Evolutionary conservation across 2,888 invertebrate species (phyloP), one percentile per base, ranked within the genome.

Genomic region (Aphodius sticticus): DNA sequence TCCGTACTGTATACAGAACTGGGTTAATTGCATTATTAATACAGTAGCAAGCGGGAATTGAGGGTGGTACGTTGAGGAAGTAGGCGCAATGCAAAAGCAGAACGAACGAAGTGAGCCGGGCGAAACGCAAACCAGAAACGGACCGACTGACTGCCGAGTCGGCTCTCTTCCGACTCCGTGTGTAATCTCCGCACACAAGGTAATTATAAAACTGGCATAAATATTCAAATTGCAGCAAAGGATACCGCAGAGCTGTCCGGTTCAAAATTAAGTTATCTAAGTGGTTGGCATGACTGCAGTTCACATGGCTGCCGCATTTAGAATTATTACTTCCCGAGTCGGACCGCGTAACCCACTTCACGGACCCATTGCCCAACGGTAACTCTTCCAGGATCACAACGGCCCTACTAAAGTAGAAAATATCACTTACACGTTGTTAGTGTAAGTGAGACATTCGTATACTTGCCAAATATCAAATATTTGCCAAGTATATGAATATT

Each of bases 231-330:
- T 83, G 82, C 82, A 78, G 82, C 81, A 81, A 82, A 81, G 82
- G 83, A 83, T 84, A 83, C 84, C 82, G 83, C 84, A 84, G 81
- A 82, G 83, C 82, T 84, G 85, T 85, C 85, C 85, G 82, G 83
- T 84, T 83, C 83, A 83, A 84, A 85, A 86, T 85, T 85, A 86
- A 86, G 85, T 85, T 86, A 85, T 85, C 85, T 84, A 83, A 84
- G 83, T 84, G 84, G 85, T 53, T 53, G 53, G 53, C 84, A 84
- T 82, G 85, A 84, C 84, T 84, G 84, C 84, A 84, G 82, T 83
- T 85, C 85, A 83, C 84, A 84, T 85, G 84, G 53, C 53, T 53
- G 53, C 85, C 84, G 83, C 85, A 85, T 81, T 81, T 79, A 79
- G 78, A 82, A 81, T 82, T 82, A 82, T 81, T 76, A 82, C 82